Evolutionary conservation across 2,113 vertebrate species (phyloP).

Genomic region (Tiliqua scincoides): DNA sequence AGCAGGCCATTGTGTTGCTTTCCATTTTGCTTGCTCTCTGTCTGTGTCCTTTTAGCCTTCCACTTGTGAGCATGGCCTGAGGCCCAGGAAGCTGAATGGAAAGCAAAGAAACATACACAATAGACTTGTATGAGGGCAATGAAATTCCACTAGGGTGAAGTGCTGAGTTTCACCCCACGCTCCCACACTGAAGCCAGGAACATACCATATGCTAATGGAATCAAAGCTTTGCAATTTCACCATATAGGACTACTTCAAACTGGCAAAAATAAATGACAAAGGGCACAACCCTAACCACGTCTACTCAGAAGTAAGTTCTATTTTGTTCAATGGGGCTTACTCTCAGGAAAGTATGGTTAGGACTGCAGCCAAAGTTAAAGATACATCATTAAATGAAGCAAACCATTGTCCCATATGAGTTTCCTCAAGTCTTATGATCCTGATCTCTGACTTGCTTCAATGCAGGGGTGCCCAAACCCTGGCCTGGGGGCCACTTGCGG

Average conservation of each 20-base stretch:
- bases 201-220: background rate
- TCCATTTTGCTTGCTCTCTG: background rate
- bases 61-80: background rate
- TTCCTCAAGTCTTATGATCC: too few relatives aligned
- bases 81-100: background rate
- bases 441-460: too few relatives aligned
- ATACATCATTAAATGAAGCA: background rate
- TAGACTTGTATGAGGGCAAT: background rate
- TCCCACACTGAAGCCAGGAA: slow-evolving; percentile 1
- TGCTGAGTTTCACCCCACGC: slow-evolving; percentile 3
- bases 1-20: background rate
- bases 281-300: too few relatives aligned
- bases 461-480: too few relatives aligned
- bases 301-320: too few relatives aligned
- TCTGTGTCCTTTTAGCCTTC: background rate
- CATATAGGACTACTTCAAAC: background rate
- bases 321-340: too few relatives aligned
- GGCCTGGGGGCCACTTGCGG: too few relatives aligned
- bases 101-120: slow-evolving; percentile 9
- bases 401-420: background rate
- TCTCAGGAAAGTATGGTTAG: too few relatives aligned
- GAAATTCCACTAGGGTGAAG: background rate
- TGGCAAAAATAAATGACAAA: background rate
- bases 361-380: too few relatives aligned
- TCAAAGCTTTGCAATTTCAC: background rate